These are phyloP conservation scores for Columba janthina DNA, from an alignment of 2,113 vertebrate species.

Conservation along the genomic window DNA sequence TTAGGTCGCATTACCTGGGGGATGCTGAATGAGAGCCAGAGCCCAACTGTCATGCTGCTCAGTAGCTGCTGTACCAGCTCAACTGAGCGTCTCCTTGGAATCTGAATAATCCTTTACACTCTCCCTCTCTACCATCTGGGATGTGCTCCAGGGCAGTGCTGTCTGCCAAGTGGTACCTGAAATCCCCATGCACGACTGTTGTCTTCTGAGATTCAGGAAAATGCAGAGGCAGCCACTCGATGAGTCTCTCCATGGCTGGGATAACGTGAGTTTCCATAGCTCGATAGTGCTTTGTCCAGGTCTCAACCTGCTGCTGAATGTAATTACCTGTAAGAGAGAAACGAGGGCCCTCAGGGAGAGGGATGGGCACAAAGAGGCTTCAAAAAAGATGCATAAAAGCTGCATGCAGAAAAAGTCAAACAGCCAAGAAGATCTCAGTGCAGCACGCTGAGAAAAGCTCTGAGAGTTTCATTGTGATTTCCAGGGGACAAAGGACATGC, in stretches of 20 bases:
- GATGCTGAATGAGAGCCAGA: background rate
- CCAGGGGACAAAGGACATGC: background rate
- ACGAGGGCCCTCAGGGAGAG: background rate
- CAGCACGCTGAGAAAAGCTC: background rate
- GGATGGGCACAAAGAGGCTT: background rate
- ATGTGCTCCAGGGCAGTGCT: background rate
- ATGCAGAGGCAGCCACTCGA: constrained; percentile 82
- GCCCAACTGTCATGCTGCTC: background rate
- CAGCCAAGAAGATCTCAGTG: background rate
- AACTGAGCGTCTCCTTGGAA: background rate
- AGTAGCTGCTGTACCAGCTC: background rate
- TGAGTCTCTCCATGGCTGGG: constrained; percentile 81
- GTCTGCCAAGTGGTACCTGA: constrained; percentile 71
- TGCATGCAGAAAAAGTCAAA: background rate
- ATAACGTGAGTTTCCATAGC: constrained; percentile 70
- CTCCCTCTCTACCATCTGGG: background rate
- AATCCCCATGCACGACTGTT: constrained; percentile 81
- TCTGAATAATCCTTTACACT: background rate
- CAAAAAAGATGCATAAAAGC: background rate
- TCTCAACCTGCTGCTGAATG: constrained; percentile 74
- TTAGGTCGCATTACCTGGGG: background rate
- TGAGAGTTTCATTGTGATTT: background rate
- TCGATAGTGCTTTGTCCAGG: constrained; percentile 79
- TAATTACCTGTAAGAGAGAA: constrained; percentile 68
- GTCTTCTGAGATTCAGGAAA: constrained; percentile 71